These are phyloP conservation scores for Trematomus loennbergii DNA, from an alignment of 2,113 vertebrate genomes.

Conservation along the genomic window DNA sequence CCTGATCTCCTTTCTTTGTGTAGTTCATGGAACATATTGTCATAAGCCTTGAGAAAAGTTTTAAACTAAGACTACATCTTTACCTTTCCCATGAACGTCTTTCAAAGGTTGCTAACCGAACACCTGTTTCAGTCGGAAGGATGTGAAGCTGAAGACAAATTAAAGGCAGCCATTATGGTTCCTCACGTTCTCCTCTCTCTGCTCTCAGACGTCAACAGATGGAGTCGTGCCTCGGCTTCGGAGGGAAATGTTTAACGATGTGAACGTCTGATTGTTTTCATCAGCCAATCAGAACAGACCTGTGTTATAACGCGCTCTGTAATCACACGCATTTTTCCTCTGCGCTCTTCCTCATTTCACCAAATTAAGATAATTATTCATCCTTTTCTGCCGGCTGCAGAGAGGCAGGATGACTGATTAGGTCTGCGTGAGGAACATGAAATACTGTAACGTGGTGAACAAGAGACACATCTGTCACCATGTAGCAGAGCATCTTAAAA, in stretches of 20 bases:
- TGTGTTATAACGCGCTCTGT: background rate
- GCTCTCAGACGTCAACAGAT: too few relatives aligned
- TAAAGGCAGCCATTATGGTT: background rate
- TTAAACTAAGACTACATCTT: too few relatives aligned
- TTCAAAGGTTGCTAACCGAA: too few relatives aligned
- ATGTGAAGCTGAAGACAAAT: too few relatives aligned
- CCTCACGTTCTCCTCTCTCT: too few relatives aligned
- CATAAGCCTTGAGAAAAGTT: too few relatives aligned
- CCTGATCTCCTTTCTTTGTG: too few relatives aligned
- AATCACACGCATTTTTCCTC: constrained; percentile 6
- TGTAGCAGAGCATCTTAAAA: too few relatives aligned
- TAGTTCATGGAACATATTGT: too few relatives aligned
- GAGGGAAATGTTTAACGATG: background rate
- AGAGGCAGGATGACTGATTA: background rate
- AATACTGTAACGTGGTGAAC: background rate
- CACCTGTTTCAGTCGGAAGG: too few relatives aligned
- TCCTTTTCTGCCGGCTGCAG: background rate
- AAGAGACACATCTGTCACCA: background rate
- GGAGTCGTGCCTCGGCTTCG: background rate
- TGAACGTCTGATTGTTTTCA: background rate
- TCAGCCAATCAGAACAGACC: constrained; percentile 19
- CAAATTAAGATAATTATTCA: background rate
- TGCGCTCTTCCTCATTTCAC: background rate
- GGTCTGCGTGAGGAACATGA: background rate
- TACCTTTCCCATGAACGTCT: too few relatives aligned